A percentile compares a stretch with the other conserved stretches of the same genome.
phyloP scores from a whole-genome alignment of 2,888 invertebrate species.

The Brachynemurus nebulosus region DNA sequence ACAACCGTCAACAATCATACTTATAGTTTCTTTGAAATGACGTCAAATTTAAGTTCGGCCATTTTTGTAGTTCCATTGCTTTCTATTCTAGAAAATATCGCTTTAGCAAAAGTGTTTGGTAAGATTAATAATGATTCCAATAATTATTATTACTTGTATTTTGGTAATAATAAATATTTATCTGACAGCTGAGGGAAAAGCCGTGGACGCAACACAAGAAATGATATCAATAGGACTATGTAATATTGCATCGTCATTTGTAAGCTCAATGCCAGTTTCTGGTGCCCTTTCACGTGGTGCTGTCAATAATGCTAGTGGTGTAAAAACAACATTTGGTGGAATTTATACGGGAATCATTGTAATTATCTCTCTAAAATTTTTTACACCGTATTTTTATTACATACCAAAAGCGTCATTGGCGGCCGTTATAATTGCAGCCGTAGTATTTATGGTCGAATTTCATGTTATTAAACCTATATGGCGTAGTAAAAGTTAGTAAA shows the following conservation, averaged over 20 bases:
- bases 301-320: conserved; percentile 57
- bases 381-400: conserved; percentile 50
- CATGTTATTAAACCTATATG: conserved; percentile 49
- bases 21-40: conserved; percentile 39
- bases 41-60: conserved; percentile 46
- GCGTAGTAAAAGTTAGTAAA: conserved; percentile 44
- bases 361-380: conserved; percentile 38
- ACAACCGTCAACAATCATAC: conserved; percentile 42
- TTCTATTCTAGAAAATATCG: conserved; percentile 53
- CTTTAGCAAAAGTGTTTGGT: conserved; percentile 55
- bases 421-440: conserved; percentile 57
- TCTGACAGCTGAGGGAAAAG: conserved; percentile 39
- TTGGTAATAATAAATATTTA: background rate
- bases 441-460: conserved; percentile 52
- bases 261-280: conserved; percentile 51
- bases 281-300: conserved; percentile 49
- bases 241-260: conserved; percentile 52
- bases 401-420: conserved; percentile 52
- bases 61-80: conserved; percentile 51
- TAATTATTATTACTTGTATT: background rate
- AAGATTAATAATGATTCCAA: conserved; percentile 19
- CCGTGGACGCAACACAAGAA: conserved; percentile 56
- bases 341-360: conserved; percentile 44
- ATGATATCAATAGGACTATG: conserved; percentile 50
- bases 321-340: conserved; percentile 51